A percentile compares a stretch with the other conserved stretches of the same genome.
Conservation (phyloP, 2,888 invertebrate genomes). For the Desoria tigrina region DNA sequence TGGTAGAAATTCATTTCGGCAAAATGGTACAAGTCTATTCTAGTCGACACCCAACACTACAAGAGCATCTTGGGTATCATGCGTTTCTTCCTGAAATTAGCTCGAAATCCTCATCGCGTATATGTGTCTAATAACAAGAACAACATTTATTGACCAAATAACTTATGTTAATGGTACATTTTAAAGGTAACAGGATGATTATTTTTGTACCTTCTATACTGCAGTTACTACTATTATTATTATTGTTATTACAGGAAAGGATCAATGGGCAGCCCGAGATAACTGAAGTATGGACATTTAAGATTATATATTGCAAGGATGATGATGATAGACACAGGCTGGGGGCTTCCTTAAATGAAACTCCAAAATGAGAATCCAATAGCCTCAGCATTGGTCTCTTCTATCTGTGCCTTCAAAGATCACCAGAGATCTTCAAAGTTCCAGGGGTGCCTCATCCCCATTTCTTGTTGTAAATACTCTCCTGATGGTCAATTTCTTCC, state of each 20-base stretch:
- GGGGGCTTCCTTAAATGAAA: conserved; percentile 17
- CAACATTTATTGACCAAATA: conserved; percentile 14
- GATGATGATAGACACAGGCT: conserved; percentile 23
- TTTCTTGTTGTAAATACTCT: conserved; percentile 4
- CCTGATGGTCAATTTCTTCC: not conserved
- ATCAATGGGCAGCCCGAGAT: conserved; percentile 3
- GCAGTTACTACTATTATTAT: not conserved
- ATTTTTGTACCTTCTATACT: not conserved
- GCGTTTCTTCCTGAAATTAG: too few species aligned
- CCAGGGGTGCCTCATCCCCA: conserved; percentile 4
- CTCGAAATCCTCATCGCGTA: too few species aligned
- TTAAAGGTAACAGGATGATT: conserved; percentile 1
- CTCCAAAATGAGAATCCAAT: not conserved
- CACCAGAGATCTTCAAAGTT: not conserved
- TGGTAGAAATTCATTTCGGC: too few species aligned
- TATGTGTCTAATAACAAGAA: too few species aligned
- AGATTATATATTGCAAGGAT: conserved; percentile 12
- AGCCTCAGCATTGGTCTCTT: not conserved
- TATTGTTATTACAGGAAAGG: conserved; percentile 9
- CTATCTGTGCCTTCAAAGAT: not conserved
- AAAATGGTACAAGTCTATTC: too few species aligned
- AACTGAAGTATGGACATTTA: conserved; percentile 10
- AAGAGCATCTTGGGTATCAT: too few species aligned
- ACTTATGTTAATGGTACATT: conserved; percentile 9
- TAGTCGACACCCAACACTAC: too few species aligned